phyloP scores from a whole-genome alignment of 2,888 invertebrate species.

The Drepanosiphum platanoidis region DNA sequence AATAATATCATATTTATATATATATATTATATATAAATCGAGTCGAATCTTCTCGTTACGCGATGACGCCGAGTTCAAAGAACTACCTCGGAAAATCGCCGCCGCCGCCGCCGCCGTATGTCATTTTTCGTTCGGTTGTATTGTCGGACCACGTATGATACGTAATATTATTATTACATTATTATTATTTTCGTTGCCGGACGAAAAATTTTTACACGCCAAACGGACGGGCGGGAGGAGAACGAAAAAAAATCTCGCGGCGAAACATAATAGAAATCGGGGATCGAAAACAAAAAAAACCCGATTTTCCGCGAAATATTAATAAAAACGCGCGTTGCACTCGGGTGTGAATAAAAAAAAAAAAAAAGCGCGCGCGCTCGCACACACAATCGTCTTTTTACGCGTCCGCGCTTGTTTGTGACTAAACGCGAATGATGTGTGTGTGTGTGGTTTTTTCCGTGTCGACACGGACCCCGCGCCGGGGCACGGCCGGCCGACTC shows the following conservation, averaged over 20 bases:
- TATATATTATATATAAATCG: too few relatives aligned
- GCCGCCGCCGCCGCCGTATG: not conserved
- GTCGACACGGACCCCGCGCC: not conserved
- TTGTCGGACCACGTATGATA: not conserved
- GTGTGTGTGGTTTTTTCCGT: too few relatives aligned
- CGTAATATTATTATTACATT: too few relatives aligned
- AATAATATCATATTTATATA: too few relatives aligned
- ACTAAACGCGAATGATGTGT: not conserved
- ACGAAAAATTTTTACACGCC: constrained; percentile 2
- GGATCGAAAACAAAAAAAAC: not conserved
- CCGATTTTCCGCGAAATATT: constrained; percentile 7
- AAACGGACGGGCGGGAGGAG: too few relatives aligned
- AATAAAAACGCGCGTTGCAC: constrained; percentile 22
- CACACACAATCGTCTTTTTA: not conserved
- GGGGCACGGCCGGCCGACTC: too few relatives aligned
- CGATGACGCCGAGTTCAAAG: constrained; percentile 55
- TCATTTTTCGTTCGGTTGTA: constrained; percentile 32
- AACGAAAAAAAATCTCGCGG: constrained; percentile 8
- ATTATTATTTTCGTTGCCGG: too few relatives aligned
- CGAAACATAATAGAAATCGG: not conserved
- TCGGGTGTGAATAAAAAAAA: constrained; percentile 7
- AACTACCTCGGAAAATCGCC: constrained; percentile 59
- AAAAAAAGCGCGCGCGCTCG: not conserved
- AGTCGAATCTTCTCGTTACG: constrained; percentile 47
- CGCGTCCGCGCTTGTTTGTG: not conserved